Percentiles rank a stretch among this genome's conserved stretches.
phyloP scores from a whole-genome alignment of 2,888 invertebrate species.

The Thalpophila matura region DNA sequence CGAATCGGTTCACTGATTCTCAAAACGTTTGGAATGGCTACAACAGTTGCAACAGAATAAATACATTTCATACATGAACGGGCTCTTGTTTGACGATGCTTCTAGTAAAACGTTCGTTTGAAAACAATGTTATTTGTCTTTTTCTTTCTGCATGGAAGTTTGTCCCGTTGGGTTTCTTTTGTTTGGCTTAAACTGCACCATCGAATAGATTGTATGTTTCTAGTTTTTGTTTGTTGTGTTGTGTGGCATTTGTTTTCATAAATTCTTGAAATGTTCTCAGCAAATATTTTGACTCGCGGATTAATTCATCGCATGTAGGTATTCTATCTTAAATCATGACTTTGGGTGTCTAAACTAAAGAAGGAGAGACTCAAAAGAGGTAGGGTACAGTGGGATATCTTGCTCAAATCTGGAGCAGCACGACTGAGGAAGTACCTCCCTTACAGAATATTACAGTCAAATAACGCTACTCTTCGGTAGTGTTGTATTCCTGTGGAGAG shows the following conservation, averaged over 20 bases:
- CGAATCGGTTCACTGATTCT: conserved; percentile 46
- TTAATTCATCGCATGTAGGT: too few relatives aligned
- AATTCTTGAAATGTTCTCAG: not conserved
- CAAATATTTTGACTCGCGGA: too few relatives aligned
- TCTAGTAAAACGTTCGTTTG: conserved; percentile 12
- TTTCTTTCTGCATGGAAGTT: conserved; percentile 9
- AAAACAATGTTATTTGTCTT: conserved; percentile 25
- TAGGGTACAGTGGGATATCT: too few relatives aligned
- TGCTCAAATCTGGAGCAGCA: too few relatives aligned
- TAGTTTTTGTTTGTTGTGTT: not conserved
- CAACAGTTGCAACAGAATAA: conserved; percentile 47
- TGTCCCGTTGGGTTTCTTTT: conserved; percentile 15
- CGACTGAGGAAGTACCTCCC: too few relatives aligned
- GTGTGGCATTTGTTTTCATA: not conserved
- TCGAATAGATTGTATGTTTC: conserved; percentile 10
- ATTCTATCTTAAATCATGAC: too few relatives aligned
- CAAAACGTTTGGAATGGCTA: conserved; percentile 15
- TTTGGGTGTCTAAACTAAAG: too few relatives aligned
- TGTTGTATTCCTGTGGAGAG: too few relatives aligned
- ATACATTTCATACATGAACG: conserved; percentile 50
- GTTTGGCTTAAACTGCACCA: conserved; percentile 19
- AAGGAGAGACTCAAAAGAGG: too few relatives aligned
- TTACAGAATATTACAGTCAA: too few relatives aligned
- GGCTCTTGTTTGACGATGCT: conserved; percentile 27
- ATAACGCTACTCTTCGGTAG: too few relatives aligned